phyloP scores from a whole-genome alignment of 2,888 invertebrate species.

The Cephus sareptanus region DNA sequence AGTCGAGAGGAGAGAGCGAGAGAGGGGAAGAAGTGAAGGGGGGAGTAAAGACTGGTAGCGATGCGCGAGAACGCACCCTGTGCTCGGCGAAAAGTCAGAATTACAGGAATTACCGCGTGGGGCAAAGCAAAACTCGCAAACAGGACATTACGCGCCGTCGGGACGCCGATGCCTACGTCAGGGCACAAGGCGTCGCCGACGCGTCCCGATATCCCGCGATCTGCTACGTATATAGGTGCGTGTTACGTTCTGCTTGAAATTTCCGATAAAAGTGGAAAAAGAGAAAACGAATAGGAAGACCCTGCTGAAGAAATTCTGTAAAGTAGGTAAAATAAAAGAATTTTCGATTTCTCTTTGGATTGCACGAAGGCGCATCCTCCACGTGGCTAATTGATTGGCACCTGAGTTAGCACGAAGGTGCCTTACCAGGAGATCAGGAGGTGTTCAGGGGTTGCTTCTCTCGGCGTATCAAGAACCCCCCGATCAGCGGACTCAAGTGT shows the following conservation, averaged over 20 bases:
- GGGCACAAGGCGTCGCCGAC: not conserved
- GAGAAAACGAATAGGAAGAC: too few species aligned
- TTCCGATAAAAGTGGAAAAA: not conserved
- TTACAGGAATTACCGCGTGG: slow-evolving; percentile 58
- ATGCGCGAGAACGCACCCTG: slow-evolving; percentile 7
- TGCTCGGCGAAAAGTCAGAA: slow-evolving; percentile 56
- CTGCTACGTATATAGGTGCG: not conserved
- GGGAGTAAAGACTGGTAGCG: slow-evolving; percentile 58
- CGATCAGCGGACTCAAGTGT: not conserved
- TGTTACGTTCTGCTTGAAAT: not conserved
- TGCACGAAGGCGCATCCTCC: not conserved
- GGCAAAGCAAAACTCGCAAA: slow-evolving; percentile 43
- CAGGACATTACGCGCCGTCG: slow-evolving; percentile 38
- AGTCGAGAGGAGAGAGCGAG: slow-evolving; percentile 24
- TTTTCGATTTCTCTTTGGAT: not conserved
- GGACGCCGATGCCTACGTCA: not conserved
- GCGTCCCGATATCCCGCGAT: slow-evolving; percentile 21
- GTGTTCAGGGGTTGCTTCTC: not conserved
- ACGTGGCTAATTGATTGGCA: not conserved
- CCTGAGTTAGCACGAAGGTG: not conserved
- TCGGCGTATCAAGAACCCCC: not conserved
- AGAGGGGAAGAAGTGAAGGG: not conserved
- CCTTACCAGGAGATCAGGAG: not conserved
- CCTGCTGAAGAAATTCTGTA: not conserved
- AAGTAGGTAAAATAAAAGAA: not conserved